phyloP scores from a whole-genome alignment of 2,888 invertebrate genomes.

The Cheilosia variabilis region DNA sequence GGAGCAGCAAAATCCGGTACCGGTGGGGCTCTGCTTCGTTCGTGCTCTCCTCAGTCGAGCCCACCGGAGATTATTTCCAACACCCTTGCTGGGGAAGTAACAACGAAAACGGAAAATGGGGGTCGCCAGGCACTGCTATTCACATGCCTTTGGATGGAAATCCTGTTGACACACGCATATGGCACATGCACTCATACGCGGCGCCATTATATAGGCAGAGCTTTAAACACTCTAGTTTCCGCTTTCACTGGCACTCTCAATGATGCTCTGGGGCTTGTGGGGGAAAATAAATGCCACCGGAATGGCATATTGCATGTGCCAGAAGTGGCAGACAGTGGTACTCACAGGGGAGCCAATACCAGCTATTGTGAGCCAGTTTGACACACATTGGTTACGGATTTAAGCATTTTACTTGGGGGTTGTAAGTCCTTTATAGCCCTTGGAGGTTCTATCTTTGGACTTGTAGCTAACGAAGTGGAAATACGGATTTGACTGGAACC shows the following conservation, averaged over 20 bases:
- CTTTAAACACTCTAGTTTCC: constrained; percentile 63
- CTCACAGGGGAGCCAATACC: neutral
- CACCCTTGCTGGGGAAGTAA: constrained; percentile 41
- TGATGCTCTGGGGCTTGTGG: constrained; percentile 32
- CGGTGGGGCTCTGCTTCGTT: neutral
- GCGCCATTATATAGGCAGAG: constrained; percentile 22
- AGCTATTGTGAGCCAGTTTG: too few species aligned
- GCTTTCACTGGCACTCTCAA: constrained; percentile 38
- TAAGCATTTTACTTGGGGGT: too few species aligned
- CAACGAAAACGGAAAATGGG: constrained; percentile 14
- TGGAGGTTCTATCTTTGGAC: too few species aligned
- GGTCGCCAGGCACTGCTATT: constrained; percentile 30
- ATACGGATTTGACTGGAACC: too few species aligned
- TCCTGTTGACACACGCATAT: constrained; percentile 50
- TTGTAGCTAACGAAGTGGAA: too few species aligned
- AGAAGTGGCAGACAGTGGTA: constrained; percentile 15
- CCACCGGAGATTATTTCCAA: constrained; percentile 66
- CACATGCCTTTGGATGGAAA: constrained; percentile 32
- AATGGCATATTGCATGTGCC: neutral
- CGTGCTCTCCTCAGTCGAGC: constrained; percentile 26
- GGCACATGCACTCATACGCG: constrained; percentile 2
- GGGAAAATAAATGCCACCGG: constrained; percentile 34
- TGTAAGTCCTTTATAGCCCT: too few species aligned
- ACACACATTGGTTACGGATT: too few species aligned
- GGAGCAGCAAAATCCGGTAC: constrained; percentile 32